A percentile compares a stretch with the other conserved stretches of the same genome.
Conservation (phyloP, 1,140 invertebrate genomes). For the Nasonia longicornis region DNA sequence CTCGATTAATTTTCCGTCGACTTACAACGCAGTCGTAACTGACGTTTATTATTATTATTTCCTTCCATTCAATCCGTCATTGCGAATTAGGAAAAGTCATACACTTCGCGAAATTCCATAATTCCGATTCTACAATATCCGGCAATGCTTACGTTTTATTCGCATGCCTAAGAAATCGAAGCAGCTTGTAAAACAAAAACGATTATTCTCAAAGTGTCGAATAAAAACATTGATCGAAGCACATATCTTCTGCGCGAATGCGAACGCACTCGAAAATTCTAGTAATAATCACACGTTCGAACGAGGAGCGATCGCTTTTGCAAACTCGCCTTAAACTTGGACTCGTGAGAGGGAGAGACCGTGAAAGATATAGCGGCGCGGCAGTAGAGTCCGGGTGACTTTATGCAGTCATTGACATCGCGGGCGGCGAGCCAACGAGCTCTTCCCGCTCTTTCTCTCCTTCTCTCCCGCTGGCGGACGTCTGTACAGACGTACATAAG, state of each 20-base stretch:
- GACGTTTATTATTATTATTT: not conserved
- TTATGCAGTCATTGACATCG: slow-evolving; percentile 48
- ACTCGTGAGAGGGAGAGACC: not conserved
- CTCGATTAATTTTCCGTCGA: not conserved
- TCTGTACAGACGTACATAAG: not conserved
- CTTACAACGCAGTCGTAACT: not conserved
- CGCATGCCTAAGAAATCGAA: no score
- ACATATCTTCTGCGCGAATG: no score
- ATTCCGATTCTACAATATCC: slow-evolving; percentile 14
- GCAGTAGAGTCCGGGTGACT: not conserved
- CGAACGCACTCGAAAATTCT: no score
- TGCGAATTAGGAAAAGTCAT: not conserved
- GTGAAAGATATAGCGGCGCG: not conserved
- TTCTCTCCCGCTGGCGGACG: not conserved
- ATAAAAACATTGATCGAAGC: no score
- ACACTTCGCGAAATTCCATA: not conserved
- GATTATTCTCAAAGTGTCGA: no score
- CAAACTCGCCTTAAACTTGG: no score
- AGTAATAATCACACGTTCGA: no score
- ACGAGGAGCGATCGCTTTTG: no score
- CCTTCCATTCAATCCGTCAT: not conserved
- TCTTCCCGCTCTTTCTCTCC: not conserved
- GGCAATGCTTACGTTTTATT: not conserved
- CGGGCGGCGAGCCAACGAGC: slow-evolving; percentile 26
- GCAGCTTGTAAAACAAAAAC: no score